A percentile compares a stretch with the other conserved stretches of the same genome.
These are phyloP conservation scores for Eclectus roratus DNA, from an alignment of 2,113 vertebrate genomes.

Conservation along the genomic window DNA sequence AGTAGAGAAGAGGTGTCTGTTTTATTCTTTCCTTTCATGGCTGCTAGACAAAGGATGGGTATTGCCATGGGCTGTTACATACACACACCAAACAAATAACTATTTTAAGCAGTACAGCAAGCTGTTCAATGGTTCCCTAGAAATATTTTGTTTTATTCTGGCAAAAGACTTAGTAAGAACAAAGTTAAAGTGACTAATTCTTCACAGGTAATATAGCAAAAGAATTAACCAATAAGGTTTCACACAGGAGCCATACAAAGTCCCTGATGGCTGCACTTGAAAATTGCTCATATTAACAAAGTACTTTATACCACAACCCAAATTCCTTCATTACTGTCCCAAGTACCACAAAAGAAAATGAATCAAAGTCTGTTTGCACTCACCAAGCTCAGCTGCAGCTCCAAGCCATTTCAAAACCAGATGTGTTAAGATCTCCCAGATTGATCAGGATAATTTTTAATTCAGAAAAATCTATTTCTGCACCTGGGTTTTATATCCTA, in stretches of 20 bases:
- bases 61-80: rapidly evolving
- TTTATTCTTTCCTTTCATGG: too few species aligned
- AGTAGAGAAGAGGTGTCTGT: rapidly evolving
- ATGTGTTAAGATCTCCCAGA: not conserved
- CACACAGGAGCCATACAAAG: not conserved
- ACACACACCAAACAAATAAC: not conserved
- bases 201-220: rapidly evolving
- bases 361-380: not conserved
- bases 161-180: not conserved
- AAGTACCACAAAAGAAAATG: rapidly evolving
- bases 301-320: not conserved
- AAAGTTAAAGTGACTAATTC: not conserved
- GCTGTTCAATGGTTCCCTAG: rapidly evolving
- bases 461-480: not conserved
- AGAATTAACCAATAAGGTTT: rapidly evolving
- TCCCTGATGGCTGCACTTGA: not conserved
- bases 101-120: not conserved
- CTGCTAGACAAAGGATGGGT: not conserved
- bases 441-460: not conserved
- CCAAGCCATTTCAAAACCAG: not conserved
- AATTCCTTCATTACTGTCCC: not conserved
- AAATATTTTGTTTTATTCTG: not conserved
- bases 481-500: not conserved
- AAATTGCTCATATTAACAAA: not conserved
- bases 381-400: not conserved